phyloP scores from a whole-genome alignment of 2,113 vertebrate species.

The Tetrax tetrax region DNA sequence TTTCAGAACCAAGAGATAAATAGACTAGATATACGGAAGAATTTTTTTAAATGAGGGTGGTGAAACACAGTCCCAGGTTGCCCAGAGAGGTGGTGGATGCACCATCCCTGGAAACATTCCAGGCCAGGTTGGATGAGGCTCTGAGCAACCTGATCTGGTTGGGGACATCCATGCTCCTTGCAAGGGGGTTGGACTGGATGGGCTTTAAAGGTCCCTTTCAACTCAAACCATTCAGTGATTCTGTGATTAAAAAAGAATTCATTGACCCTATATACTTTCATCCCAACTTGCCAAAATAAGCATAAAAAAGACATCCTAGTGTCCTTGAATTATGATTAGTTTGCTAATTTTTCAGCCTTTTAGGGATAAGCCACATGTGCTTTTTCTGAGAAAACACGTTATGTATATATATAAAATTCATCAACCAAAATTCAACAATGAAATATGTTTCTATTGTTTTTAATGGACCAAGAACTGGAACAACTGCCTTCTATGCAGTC shows the following conservation, averaged over 20 bases:
- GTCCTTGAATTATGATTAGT: neutral
- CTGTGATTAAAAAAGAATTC: no score
- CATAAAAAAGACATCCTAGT: neutral
- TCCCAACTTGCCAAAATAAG: neutral
- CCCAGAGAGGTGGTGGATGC: no score
- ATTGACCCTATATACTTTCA: neutral
- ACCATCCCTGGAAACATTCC: no score
- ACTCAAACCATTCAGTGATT: no score
- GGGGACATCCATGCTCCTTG: no score
- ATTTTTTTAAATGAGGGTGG: no score
- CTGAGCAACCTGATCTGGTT: no score
- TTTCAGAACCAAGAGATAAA: neutral
- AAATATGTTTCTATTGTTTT: neutral
- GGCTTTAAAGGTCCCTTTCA: no score
- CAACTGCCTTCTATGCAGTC: neutral
- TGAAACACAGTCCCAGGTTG: no score
- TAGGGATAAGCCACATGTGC: rapidly evolving
- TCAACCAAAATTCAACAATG: neutral
- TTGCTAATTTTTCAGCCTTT: neutral
- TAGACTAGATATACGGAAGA: no score
- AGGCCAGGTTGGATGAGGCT: no score
- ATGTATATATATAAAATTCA: neutral
- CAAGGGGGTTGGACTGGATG: no score
- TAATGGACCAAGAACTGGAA: neutral
- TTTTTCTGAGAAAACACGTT: neutral